These are phyloP conservation scores for Platyura marginata DNA, from an alignment of 1,140 invertebrate genomes.

Conservation along the genomic window DNA sequence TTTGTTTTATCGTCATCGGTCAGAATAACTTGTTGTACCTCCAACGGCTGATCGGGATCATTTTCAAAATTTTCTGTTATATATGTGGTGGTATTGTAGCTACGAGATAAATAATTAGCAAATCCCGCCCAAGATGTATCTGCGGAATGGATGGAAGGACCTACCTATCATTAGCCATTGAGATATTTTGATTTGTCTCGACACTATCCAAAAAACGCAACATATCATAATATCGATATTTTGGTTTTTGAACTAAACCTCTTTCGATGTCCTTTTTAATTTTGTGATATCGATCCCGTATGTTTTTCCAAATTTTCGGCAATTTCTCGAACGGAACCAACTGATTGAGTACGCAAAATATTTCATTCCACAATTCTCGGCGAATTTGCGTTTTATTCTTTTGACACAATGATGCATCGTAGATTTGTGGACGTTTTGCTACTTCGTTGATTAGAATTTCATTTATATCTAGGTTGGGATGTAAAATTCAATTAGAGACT, in stretches of 20 bases:
- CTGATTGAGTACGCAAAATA: not conserved
- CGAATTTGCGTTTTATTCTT: not conserved
- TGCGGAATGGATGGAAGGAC: too few species aligned
- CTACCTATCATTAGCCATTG: too few species aligned
- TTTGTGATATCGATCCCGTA: slow-evolving; percentile 1
- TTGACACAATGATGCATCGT: not conserved
- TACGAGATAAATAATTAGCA: too few species aligned
- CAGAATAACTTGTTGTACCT: too few species aligned
- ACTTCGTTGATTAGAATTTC: slow-evolving; percentile 1
- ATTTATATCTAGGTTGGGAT: not conserved
- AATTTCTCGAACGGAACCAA: not conserved
- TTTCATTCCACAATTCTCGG: not conserved
- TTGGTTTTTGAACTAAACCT: not conserved
- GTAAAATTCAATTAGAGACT: not conserved
- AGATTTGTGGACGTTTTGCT: not conserved
- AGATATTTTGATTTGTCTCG: too few species aligned
- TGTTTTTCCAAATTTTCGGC: slow-evolving; percentile 2
- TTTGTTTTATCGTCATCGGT: too few species aligned
- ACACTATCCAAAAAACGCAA: slow-evolving; percentile 1
- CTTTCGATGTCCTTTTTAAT: not conserved
- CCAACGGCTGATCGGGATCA: too few species aligned
- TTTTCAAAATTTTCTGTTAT: too few species aligned
- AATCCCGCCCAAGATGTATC: too few species aligned
- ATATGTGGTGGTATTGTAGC: too few species aligned
- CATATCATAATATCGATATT: not conserved